Conservation (phyloP, 2,113 vertebrate species). For the Rhinolophus sinicus region DNA sequence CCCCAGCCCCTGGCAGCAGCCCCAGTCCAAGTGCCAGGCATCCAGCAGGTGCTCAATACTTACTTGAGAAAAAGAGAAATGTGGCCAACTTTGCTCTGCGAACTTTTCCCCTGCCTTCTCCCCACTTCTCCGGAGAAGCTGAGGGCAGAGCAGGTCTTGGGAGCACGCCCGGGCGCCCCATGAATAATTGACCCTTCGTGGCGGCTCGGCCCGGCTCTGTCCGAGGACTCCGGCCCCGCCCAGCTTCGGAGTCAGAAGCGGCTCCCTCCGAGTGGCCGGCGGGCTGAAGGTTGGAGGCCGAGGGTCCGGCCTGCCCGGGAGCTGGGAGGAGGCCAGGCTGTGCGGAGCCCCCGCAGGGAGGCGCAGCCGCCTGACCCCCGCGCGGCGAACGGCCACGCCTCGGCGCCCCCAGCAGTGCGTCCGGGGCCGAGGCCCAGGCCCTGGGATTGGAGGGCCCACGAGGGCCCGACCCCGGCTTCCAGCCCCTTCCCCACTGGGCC, state of each 20-base stretch:
- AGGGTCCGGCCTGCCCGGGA: not conserved
- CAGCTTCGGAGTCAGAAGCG: not conserved
- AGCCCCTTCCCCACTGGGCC: not conserved
- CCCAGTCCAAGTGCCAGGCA: conserved; percentile 43
- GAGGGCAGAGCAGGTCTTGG: conserved; percentile 56
- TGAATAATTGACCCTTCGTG: conserved; percentile 66
- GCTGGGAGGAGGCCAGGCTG: not conserved
- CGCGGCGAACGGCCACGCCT: not conserved
- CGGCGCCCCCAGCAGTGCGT: conserved; percentile 3
- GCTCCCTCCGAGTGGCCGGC: not conserved
- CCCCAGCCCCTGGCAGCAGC: not conserved
- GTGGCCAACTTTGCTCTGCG: conserved; percentile 73
- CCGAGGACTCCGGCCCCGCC: not conserved
- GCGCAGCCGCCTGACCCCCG: not conserved
- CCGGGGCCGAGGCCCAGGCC: not conserved
- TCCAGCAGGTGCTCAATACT: conserved; percentile 77
- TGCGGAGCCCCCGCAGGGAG: not conserved
- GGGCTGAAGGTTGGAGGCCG: not conserved
- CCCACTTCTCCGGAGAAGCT: conserved; percentile 46
- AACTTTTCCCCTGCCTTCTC: conserved; percentile 71
- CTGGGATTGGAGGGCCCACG: not conserved
- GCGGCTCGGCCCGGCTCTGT: conserved; percentile 17
- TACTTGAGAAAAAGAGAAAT: conserved; percentile 61
- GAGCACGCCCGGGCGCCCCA: conserved; percentile 58
- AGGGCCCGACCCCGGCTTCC: not conserved